Evolutionary conservation across 92 coral and sea anemone genomes (phyloP).

Genomic region (Zoanthus sociatus): DNA sequence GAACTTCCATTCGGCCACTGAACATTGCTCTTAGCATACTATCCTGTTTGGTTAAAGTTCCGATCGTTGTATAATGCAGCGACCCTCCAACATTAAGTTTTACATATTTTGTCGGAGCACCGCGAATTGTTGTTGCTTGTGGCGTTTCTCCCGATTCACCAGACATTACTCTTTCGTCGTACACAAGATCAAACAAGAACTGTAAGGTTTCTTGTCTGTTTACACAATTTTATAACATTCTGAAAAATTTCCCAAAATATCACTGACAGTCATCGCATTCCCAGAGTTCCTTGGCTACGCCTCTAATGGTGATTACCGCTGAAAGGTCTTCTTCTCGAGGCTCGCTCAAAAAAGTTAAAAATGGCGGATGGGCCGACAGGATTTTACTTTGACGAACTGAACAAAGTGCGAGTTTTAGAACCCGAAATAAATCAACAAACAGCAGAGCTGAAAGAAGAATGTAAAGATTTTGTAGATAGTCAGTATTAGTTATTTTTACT

Average conservation of each 20-base stretch:
- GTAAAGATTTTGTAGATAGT: constrained; percentile 99
- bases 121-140: constrained; percentile 85
- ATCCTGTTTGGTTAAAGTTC: constrained; percentile 96
- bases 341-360: constrained; percentile 39
- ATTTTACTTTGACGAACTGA: constrained; percentile 94
- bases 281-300: constrained; percentile 51
- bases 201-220: neutral
- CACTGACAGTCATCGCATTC: constrained; percentile 11
- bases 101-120: constrained; percentile 98
- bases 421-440: constrained; percentile 97
- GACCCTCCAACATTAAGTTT: constrained; percentile 98
- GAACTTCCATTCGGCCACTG: constrained; percentile 98
- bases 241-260: constrained; percentile 41
- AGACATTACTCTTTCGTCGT: constrained; percentile 42
- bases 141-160: constrained; percentile 91
- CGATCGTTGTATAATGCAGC: constrained; percentile 94
- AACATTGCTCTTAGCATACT: constrained; percentile 98
- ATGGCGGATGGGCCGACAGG: constrained; percentile 99
- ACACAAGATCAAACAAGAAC: neutral
- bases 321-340: constrained; percentile 21
- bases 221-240: constrained; percentile 21
- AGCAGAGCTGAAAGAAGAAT: constrained; percentile 93
- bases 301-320: constrained; percentile 45
- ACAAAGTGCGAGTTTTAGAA: constrained; percentile 97
- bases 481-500: constrained; percentile 34